Percentiles rank a stretch among this genome's conserved stretches.
phyloP scores from a whole-genome alignment of 2,113 vertebrate genomes.

The Rhinolophus sinicus region DNA sequence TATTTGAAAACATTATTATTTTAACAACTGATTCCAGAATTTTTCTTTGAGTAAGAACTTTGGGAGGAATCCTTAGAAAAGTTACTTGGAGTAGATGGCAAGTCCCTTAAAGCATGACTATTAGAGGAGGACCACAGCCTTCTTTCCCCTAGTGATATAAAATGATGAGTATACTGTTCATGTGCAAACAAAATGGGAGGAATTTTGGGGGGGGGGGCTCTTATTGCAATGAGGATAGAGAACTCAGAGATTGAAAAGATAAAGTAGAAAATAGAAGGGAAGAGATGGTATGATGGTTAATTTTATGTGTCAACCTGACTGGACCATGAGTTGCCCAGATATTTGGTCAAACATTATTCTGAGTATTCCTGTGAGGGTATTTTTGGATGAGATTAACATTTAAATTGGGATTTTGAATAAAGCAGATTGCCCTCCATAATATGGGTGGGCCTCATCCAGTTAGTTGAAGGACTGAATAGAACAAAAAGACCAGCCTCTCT shows the following conservation, averaged over 20 bases:
- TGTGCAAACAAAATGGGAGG: background rate
- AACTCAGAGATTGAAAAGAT: background rate
- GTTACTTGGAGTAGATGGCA: background rate
- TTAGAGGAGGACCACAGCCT: background rate
- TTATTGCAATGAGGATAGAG: background rate
- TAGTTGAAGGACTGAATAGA: background rate
- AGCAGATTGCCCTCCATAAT: too few species aligned
- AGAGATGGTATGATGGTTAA: background rate
- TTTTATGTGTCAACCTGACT: too few species aligned
- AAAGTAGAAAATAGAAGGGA: background rate
- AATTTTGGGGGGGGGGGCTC: background rate
- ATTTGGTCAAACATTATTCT: too few species aligned
- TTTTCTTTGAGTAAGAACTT: background rate
- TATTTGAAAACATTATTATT: background rate
- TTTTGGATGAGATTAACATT: too few species aligned
- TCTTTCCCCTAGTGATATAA: background rate
- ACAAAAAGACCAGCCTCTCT: background rate
- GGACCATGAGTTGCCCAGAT: too few species aligned
- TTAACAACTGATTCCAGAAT: background rate
- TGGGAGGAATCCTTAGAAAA: background rate
- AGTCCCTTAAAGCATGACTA: background rate
- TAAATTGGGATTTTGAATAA: too few species aligned
- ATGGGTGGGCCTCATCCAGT: too few species aligned
- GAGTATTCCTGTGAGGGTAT: too few species aligned
- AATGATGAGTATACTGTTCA: background rate